phyloP scores from a whole-genome alignment of 2,113 vertebrate genomes.

The Oxyruncus cristatus region DNA sequence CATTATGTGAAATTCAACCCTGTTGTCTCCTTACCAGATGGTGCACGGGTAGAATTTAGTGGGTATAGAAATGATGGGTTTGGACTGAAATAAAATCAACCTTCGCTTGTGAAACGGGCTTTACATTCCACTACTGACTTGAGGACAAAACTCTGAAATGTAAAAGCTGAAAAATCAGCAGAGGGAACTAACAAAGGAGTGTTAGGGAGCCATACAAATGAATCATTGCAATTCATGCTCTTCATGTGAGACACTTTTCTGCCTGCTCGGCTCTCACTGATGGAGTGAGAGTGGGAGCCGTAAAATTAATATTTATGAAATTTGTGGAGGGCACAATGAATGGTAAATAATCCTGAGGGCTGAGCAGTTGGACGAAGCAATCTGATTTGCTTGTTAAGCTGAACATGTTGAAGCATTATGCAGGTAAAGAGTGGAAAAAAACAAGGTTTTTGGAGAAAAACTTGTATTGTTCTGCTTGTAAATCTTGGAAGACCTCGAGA shows the following conservation, averaged over 20 bases:
- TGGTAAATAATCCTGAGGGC: neutral
- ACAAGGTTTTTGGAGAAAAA: neutral
- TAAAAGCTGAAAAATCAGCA: conserved; percentile 24
- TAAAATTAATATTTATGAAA: neutral
- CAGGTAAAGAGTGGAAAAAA: neutral
- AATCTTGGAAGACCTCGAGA: neutral
- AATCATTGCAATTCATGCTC: conserved; percentile 5
- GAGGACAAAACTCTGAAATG: neutral
- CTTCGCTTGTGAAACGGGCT: neutral
- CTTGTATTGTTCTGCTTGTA: neutral
- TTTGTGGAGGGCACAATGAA: neutral
- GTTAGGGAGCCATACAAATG: neutral
- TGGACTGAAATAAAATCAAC: conserved; percentile 47
- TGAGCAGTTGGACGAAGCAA: neutral
- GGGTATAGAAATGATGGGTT: conserved; percentile 19
- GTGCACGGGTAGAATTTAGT: conserved; percentile 10
- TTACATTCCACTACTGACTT: conserved; percentile 1
- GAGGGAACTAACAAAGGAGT: conserved; percentile 17
- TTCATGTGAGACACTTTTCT: neutral
- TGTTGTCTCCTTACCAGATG: conserved; percentile 39
- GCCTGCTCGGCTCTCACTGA: conserved; percentile 8
- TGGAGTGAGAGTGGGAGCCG: neutral
- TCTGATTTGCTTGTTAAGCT: neutral
- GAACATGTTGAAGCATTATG: neutral
- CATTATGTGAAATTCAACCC: conserved; percentile 37